phyloP scores from a whole-genome alignment of 1,140 invertebrate genomes.

The Drosophila paulistorum region DNA sequence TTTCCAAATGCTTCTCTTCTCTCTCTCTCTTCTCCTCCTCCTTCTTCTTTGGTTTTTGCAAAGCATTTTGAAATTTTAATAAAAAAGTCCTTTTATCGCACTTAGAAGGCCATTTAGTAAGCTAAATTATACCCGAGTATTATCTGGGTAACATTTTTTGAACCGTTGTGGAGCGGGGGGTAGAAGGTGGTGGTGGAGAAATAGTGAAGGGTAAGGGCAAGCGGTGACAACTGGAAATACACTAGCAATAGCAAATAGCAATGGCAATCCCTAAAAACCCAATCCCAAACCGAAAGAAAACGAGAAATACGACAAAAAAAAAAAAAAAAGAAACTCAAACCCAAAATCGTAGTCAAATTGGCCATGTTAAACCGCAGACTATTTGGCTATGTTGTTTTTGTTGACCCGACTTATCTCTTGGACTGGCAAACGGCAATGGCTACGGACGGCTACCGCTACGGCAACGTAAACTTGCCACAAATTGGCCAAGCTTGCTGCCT shows the following conservation, averaged over 20 bases:
- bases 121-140: constrained; percentile 73
- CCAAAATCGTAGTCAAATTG: constrained; percentile 77
- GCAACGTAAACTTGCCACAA: constrained; percentile 78
- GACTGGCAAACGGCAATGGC: constrained; percentile 53
- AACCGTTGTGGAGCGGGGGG: not conserved
- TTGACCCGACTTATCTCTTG: constrained; percentile 72
- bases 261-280: constrained; percentile 24
- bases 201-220: not conserved
- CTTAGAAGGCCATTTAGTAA: constrained; percentile 77
- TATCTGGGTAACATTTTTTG: constrained; percentile 39
- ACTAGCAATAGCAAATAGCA: not conserved
- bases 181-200: not conserved
- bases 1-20: not conserved
- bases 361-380: constrained; percentile 76
- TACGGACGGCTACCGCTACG: constrained; percentile 50
- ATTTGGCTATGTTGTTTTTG: constrained; percentile 68
- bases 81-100: constrained; percentile 78
- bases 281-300: constrained; percentile 28
- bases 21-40: too few relatives aligned
- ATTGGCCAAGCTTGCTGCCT: constrained; percentile 65
- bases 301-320: constrained; percentile 13
- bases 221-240: constrained; percentile 9
- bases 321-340: constrained; percentile 38
- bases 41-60: constrained; percentile 5
- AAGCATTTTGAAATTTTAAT: constrained; percentile 69